Base-by-base conservation (phyloP, 2,888 invertebrate genomes). In the Phortica magna region DNA sequence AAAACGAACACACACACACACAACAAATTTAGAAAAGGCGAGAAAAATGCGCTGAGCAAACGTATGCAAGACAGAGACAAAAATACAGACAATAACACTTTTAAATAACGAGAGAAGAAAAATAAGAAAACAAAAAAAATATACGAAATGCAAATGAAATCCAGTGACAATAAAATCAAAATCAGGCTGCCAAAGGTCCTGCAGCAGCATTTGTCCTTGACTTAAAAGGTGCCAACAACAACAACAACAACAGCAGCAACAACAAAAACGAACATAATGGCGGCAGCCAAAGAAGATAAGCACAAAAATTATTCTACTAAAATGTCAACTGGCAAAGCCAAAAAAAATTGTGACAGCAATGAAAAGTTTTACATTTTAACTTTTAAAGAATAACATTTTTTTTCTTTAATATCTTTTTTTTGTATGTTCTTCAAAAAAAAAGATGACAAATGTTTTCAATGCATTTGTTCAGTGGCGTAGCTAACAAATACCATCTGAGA, bases 161-260 rank as follows among this genome's bases (percentile, higher is more conserved):
- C 4, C 12, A 19, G 22, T 22, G 22, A 61, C 17, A 61, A 64
- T 64, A 64, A 64, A 39, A 53, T 14, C 22, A 22, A 64, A 64
- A 64, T 64, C 31, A 31, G 31, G 64, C 14, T 64, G 64, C 64
- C 64, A 64, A 64, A 64, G 64, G 64, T 64, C 39, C 22, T 71
- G 57, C 14, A 55, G 76, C 42, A 39, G 64, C 57, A 53, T 65
- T 67, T 77, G 75, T 67, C 77, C 77, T 77, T 77, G 77, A 75
- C 77, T 31, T 31, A 31, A 75, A 48, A 75, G 73, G 75, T 77
- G 75, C 67, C 61, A 64, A 64, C 0, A 64, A 7, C 22, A 39
- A 64, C 9, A 31, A 64, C 19, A 64, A 64, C 5, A 64, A 7
- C 22, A 39, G 31, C 9, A 31, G 22, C 19, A 64, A 64, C 5